A percentile compares a stretch with the other conserved stretches of the same genome.
These are phyloP conservation scores for Mactromeris polynyma DNA, from an alignment of 2,888 invertebrate genomes.

Conservation along the genomic window DNA sequence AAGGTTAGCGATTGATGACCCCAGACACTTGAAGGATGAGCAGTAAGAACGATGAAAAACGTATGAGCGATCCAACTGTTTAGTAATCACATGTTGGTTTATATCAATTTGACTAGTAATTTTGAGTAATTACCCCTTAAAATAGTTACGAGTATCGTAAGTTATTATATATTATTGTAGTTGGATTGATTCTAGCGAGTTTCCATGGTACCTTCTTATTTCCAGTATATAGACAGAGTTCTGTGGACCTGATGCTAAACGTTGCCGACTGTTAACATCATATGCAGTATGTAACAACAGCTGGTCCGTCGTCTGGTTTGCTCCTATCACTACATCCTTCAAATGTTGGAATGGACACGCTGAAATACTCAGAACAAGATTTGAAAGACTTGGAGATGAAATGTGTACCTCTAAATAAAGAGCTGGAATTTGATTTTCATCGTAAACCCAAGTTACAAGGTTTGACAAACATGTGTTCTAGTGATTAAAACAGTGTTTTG, in stretches of 20 bases:
- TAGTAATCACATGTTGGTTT: no score
- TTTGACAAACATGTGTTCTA: slow-evolving; percentile 53
- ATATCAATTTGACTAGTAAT: no score
- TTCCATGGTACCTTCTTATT: no score
- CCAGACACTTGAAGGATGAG: no score
- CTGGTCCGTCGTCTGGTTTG: slow-evolving; percentile 94
- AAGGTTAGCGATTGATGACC: no score
- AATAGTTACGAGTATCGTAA: no score
- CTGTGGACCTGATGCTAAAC: slow-evolving; percentile 39
- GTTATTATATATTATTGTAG: background rate
- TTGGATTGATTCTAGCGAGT: background rate
- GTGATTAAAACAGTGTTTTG: background rate
- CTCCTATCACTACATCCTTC: slow-evolving; percentile 91
- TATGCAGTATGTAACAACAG: no score
- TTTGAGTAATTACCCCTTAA: no score
- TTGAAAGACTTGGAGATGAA: slow-evolving; percentile 89
- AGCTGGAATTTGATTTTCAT: slow-evolving; percentile 95
- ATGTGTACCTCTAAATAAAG: slow-evolving; percentile 91
- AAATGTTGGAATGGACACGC: slow-evolving; percentile 68
- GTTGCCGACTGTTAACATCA: slow-evolving; percentile 94
- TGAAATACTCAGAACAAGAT: slow-evolving; percentile 26
- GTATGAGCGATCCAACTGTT: no score
- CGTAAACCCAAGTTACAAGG: slow-evolving; percentile 88
- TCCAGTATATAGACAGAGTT: slow-evolving; percentile 54
- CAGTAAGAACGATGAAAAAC: no score